phyloP scores from a whole-genome alignment of 2,888 invertebrate genomes.

The Melolontha melolontha region DNA sequence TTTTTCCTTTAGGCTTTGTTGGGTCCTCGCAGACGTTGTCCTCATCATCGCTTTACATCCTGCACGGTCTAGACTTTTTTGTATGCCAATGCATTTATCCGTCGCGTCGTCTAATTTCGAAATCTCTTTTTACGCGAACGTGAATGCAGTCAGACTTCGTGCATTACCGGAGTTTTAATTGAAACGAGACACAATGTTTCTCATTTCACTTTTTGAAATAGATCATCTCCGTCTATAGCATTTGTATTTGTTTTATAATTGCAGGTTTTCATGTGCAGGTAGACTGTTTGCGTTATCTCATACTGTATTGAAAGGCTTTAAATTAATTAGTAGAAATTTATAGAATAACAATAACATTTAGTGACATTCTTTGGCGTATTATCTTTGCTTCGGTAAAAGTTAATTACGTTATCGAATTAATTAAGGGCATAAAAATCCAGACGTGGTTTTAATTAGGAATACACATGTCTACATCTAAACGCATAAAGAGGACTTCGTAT shows the following conservation, averaged over 20 bases:
- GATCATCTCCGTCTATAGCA: neutral
- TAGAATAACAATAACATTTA: no score
- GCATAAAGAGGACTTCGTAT: no score
- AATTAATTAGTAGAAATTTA: no score
- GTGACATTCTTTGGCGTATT: no score
- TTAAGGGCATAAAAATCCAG: no score
- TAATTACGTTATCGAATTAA: no score
- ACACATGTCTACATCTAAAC: no score
- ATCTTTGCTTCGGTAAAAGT: no score
- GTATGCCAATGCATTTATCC: conserved; percentile 28
- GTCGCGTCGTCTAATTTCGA: conserved; percentile 7
- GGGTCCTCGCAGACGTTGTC: conserved; percentile 19
- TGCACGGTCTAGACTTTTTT: conserved; percentile 37
- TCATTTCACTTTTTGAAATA: conserved; percentile 8
- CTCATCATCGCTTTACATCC: conserved; percentile 24
- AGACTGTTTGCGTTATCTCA: no score
- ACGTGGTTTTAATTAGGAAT: no score
- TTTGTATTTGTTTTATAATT: neutral
- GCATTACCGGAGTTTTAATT: conserved; percentile 12
- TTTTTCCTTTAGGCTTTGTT: conserved; percentile 33
- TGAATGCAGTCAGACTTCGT: conserved; percentile 15
- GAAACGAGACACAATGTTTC: conserved; percentile 15
- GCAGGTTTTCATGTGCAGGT: no score
- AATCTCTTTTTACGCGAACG: conserved; percentile 4
- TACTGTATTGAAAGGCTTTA: no score